phyloP scores from a whole-genome alignment of 2,888 invertebrate species.

The Agrotis ipsilon region DNA sequence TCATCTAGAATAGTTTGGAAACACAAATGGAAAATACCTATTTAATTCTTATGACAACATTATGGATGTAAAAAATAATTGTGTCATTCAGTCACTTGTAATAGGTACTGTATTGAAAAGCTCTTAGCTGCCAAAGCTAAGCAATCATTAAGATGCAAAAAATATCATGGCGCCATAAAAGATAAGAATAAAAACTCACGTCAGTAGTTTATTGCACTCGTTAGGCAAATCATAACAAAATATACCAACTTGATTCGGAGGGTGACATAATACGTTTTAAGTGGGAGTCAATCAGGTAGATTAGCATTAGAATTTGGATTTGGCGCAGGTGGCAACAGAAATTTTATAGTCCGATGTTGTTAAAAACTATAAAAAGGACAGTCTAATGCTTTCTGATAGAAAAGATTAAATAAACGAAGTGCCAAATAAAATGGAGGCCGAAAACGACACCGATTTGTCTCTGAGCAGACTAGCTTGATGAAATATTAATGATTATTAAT shows the following conservation, averaged over 20 bases:
- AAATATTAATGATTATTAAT: no score
- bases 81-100: no score
- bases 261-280: conserved; percentile 24
- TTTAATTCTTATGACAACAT: no score
- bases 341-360: neutral
- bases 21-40: no score
- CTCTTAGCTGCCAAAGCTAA: neutral
- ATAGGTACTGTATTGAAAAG: neutral
- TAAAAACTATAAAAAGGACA: neutral
- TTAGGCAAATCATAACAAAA: conserved; percentile 34
- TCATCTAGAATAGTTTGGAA: no score
- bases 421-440: no score
- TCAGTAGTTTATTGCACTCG: conserved; percentile 44
- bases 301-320: conserved; percentile 28
- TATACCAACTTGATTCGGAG: conserved; percentile 20
- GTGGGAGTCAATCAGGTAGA: conserved; percentile 42
- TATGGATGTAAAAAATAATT: no score
- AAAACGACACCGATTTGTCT: no score
- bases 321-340: neutral
- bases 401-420: neutral
- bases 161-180: neutral
- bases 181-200: conserved; percentile 6
- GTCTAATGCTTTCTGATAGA: neutral
- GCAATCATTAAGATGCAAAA: neutral
- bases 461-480: neutral